Conservation (phyloP, 1,140 invertebrate species). For the Sycophaga agraensis region DNA sequence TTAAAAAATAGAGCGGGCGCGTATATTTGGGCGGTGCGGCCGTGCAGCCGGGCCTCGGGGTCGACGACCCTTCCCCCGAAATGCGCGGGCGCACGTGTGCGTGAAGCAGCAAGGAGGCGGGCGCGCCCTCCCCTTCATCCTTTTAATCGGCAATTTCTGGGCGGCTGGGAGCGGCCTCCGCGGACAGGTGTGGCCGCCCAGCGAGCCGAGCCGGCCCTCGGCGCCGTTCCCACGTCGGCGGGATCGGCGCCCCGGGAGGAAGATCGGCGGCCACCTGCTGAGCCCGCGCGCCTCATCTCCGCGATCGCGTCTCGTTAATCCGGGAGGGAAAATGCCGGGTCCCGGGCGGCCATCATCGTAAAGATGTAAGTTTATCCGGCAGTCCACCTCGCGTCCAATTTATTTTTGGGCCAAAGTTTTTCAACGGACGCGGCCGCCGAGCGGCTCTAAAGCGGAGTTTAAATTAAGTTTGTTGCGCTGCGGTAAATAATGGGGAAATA, state of each 20-base stretch:
- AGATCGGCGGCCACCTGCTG: too few relatives aligned
- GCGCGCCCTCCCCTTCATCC: background rate
- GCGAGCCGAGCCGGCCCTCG: background rate
- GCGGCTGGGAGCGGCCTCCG: background rate
- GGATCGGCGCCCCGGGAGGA: too few relatives aligned
- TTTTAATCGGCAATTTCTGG: constrained; percentile 2
- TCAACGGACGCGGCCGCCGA: too few relatives aligned
- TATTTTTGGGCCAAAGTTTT: background rate
- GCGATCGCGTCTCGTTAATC: too few relatives aligned
- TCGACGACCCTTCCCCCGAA: constrained; percentile 24
- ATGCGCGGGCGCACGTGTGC: constrained; percentile 11
- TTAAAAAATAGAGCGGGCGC: constrained; percentile 27
- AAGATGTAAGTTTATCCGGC: too few relatives aligned
- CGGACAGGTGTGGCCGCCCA: constrained; percentile 5
- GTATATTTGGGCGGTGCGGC: constrained; percentile 11
- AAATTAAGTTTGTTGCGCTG: background rate
- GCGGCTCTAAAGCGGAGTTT: constrained; percentile 3
- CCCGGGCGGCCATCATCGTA: too few relatives aligned
- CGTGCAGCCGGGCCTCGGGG: background rate
- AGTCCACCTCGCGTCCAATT: background rate
- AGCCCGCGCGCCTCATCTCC: too few relatives aligned
- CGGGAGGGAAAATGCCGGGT: too few relatives aligned
- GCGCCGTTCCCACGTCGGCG: too few relatives aligned
- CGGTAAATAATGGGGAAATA: background rate
- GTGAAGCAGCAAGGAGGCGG: too few relatives aligned